A percentile compares a stretch with the other conserved stretches of the same genome.
Evolutionary conservation across 2,888 invertebrate genomes (phyloP).

Genomic region (Harpagoxenus sublaevis): DNA sequence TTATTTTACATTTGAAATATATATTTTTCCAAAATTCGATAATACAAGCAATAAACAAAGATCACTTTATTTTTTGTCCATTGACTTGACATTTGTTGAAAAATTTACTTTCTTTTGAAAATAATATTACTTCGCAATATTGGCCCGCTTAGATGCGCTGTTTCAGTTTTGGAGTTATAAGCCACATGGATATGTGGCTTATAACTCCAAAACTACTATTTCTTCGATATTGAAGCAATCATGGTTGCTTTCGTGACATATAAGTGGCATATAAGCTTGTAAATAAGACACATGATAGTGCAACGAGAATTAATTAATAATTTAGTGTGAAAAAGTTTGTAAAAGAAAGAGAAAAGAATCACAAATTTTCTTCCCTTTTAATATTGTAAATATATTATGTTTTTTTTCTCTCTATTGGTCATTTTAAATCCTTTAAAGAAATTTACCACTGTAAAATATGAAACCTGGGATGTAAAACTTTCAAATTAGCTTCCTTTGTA

Average conservation of each 20-base stretch:
- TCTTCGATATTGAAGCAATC: neutral
- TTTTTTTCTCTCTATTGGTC: neutral
- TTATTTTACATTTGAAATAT: neutral
- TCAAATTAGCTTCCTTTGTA: neutral
- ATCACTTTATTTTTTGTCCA: neutral
- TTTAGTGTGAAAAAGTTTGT: neutral
- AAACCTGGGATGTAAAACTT: neutral
- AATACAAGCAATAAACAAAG: neutral
- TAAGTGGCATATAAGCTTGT: neutral
- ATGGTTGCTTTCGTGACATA: neutral
- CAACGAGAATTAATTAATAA: neutral
- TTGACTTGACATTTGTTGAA: neutral
- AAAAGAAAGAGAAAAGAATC: neutral
- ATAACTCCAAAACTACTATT: neutral
- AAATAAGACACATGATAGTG: neutral
- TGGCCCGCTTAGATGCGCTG: neutral
- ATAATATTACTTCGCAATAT: neutral
- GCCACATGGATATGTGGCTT: too few relatives aligned
- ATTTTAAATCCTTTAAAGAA: neutral
- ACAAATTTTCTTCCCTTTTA: neutral
- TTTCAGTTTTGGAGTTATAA: too few relatives aligned
- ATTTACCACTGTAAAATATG: slow-evolving; percentile 7
- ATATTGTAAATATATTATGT: neutral
- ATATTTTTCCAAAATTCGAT: neutral
- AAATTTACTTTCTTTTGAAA: neutral